These are phyloP conservation scores for Natrix natrix DNA, from an alignment of 2,797 vertebrate genomes.

Conservation along the genomic window DNA sequence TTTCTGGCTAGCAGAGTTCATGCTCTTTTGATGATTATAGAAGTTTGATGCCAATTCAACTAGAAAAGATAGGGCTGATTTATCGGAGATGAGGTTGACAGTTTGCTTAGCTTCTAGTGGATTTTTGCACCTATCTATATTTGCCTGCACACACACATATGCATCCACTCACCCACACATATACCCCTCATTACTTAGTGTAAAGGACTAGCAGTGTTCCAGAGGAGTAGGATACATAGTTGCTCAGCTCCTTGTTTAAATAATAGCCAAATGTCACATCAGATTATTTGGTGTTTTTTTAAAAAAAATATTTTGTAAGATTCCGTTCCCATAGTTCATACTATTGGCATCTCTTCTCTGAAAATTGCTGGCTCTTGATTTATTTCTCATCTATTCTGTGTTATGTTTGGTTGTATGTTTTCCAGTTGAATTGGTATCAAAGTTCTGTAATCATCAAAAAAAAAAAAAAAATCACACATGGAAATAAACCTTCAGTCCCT, in stretches of 20 bases:
- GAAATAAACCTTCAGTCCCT: background rate
- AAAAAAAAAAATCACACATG: background rate
- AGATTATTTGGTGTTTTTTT: background rate
- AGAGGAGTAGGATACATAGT: background rate
- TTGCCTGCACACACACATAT: background rate
- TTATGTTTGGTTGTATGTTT: background rate
- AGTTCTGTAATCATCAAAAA: background rate
- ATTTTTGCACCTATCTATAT: background rate
- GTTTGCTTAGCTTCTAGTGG: background rate
- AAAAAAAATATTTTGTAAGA: background rate
- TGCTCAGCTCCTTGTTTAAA: background rate
- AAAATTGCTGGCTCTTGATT: background rate
- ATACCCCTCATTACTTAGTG: background rate
- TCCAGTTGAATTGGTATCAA: background rate
- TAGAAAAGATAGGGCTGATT: background rate
- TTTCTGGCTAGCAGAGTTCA: background rate
- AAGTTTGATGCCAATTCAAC: background rate
- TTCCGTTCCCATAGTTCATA: background rate
- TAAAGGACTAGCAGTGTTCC: background rate
- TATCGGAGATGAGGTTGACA: background rate
- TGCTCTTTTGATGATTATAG: background rate
- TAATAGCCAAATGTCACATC: background rate
- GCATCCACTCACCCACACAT: background rate
- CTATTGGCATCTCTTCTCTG: background rate
- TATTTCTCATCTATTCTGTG: background rate